Conservation (phyloP, 2,797 vertebrate genomes). For the Borostomias antarcticus region DNA sequence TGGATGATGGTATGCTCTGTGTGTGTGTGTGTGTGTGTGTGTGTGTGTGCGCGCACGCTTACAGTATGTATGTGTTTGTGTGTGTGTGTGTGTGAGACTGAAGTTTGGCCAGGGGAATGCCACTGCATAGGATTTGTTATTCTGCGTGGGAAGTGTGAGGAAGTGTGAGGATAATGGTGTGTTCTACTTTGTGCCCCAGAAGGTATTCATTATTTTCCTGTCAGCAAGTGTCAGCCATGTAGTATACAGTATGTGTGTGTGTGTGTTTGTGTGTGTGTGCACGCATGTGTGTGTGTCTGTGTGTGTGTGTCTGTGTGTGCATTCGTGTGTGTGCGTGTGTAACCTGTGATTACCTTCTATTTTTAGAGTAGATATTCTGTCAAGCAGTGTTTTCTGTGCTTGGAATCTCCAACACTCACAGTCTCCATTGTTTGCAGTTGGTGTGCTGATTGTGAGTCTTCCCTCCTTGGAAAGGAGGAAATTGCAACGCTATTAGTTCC, state of each 20-base stretch:
- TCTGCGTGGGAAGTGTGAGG: conserved; percentile 48
- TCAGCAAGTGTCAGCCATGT: conserved; percentile 31
- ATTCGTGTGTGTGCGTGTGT: conserved; percentile 1
- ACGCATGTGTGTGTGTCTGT: not conserved
- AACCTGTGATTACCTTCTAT: conserved; percentile 64
- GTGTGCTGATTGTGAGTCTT: conserved; percentile 24
- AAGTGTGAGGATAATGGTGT: conserved; percentile 53
- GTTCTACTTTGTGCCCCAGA: conserved; percentile 46
- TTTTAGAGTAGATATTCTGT: conserved; percentile 45
- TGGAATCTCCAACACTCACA: conserved; percentile 42
- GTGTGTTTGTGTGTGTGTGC: not conserved
- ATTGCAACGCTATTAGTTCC: conserved; percentile 13
- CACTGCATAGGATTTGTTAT: conserved; percentile 30
- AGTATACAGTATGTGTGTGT: conserved; percentile 8
- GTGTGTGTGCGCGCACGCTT: too few species aligned
- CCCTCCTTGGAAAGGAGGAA: conserved; percentile 42
- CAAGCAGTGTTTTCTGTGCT: conserved; percentile 39
- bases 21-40: not conserved
- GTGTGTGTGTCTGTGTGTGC: conserved; percentile 6
- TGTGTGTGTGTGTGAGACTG: not conserved
- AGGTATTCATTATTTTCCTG: conserved; percentile 50
- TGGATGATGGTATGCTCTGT: too few species aligned
- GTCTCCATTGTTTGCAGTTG: conserved; percentile 43
- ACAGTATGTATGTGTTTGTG: too few species aligned
- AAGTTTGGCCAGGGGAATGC: conserved; percentile 10